phyloP scores from a whole-genome alignment of 1,140 invertebrate species.

The Cotesia typhae region DNA sequence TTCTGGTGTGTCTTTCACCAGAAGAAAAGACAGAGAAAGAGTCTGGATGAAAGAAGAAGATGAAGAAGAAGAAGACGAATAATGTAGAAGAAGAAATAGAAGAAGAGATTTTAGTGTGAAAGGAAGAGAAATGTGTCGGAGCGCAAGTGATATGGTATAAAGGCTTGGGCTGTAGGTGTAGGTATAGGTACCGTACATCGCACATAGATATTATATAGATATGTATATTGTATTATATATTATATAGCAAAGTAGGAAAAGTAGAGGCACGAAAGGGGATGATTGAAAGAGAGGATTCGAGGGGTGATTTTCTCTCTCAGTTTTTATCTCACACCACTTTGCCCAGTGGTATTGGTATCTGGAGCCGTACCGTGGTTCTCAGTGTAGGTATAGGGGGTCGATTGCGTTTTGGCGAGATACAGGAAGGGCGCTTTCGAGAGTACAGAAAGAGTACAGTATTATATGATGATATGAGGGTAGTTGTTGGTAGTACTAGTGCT shows the following conservation, averaged over 20 bases:
- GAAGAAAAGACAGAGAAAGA: too few relatives aligned
- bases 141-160: too few relatives aligned
- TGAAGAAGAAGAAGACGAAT: constrained; percentile 2
- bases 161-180: too few relatives aligned
- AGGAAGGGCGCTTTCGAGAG: background rate
- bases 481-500: too few relatives aligned
- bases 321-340: too few relatives aligned
- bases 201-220: too few relatives aligned
- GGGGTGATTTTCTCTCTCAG: background rate
- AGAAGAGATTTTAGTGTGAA: background rate
- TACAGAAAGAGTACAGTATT: background rate
- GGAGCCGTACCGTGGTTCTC: background rate
- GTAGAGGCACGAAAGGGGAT: constrained; percentile 3
- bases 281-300: constrained; percentile 18
- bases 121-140: too few relatives aligned
- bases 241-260: background rate
- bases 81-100: background rate
- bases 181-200: too few relatives aligned
- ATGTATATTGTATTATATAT: too few relatives aligned
- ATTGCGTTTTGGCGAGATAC: constrained; percentile 17
- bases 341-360: too few relatives aligned
- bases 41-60: background rate
- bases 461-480: background rate
- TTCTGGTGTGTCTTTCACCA: too few relatives aligned
- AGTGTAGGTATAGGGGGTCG: background rate